phyloP scores from a whole-genome alignment of 2,113 vertebrate genomes.

The Probosciger aterrimus region DNA sequence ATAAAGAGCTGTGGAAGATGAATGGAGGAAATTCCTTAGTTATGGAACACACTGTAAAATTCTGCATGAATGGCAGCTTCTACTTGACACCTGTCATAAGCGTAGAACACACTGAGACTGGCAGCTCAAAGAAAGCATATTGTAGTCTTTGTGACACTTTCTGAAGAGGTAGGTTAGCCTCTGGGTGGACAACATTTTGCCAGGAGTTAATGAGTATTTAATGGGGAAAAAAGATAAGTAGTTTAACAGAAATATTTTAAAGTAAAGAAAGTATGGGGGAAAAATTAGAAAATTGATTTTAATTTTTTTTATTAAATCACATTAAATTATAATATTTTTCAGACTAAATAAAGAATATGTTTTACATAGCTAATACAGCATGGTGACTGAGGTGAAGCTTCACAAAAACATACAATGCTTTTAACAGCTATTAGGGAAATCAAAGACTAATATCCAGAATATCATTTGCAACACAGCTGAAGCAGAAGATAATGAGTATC shows the following conservation, averaged over 20 bases:
- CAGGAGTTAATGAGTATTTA: not conserved
- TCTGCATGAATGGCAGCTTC: not conserved
- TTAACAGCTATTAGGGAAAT: not conserved
- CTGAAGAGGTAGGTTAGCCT: not conserved
- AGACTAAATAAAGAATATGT: not conserved
- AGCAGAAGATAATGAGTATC: not conserved
- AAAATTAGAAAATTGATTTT: not conserved
- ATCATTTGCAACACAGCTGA: not conserved
- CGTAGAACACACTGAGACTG: not conserved
- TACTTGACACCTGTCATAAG: rapidly evolving
- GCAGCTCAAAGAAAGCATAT: not conserved
- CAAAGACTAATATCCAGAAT: not conserved
- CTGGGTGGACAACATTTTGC: not conserved
- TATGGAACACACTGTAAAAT: not conserved
- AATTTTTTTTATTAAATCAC: not conserved
- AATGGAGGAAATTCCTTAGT: not conserved
- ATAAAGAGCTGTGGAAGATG: not conserved
- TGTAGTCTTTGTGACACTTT: not conserved
- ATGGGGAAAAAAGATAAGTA: not conserved
- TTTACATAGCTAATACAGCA: not conserved
- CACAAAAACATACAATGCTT: not conserved
- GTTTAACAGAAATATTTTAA: not conserved
- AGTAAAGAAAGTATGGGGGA: not conserved
- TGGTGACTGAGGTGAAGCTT: not conserved
- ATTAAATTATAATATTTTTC: not conserved